phyloP scores from a whole-genome alignment of 2,888 invertebrate genomes.

The Monoplex corrugatus region DNA sequence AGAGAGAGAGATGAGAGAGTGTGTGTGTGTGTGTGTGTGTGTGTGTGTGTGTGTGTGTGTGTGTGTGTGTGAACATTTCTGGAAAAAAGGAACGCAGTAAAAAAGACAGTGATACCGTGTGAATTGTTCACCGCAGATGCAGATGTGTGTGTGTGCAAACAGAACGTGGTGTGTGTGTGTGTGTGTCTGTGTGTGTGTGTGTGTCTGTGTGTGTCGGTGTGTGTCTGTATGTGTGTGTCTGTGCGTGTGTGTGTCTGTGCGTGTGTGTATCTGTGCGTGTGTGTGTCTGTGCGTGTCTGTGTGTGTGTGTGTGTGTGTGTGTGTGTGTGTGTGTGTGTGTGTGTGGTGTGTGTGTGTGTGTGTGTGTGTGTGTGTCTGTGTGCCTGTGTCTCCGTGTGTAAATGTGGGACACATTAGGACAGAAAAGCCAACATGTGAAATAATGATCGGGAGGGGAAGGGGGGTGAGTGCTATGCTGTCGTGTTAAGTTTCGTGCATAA shows the following conservation, averaged over 20 bases:
- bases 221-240: background rate
- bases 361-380: too few relatives aligned
- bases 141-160: too few relatives aligned
- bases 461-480: too few relatives aligned
- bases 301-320: background rate
- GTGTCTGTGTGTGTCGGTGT: background rate
- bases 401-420: too few relatives aligned
- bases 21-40: background rate
- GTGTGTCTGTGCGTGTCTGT: background rate
- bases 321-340: background rate
- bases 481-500: too few relatives aligned
- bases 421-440: too few relatives aligned
- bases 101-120: too few relatives aligned
- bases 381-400: too few relatives aligned
- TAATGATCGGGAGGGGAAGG: too few relatives aligned
- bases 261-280: background rate
- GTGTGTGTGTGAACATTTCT: background rate
- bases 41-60: background rate
- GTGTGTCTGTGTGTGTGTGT: background rate
- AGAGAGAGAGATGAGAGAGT: background rate
- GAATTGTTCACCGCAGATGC: too few relatives aligned
- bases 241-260: background rate
- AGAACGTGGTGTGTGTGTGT: too few relatives aligned
- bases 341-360: background rate
- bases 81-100: too few relatives aligned